Base-by-base conservation (phyloP, 2,888 invertebrate species). In the Ophioninae sp. region DNA sequence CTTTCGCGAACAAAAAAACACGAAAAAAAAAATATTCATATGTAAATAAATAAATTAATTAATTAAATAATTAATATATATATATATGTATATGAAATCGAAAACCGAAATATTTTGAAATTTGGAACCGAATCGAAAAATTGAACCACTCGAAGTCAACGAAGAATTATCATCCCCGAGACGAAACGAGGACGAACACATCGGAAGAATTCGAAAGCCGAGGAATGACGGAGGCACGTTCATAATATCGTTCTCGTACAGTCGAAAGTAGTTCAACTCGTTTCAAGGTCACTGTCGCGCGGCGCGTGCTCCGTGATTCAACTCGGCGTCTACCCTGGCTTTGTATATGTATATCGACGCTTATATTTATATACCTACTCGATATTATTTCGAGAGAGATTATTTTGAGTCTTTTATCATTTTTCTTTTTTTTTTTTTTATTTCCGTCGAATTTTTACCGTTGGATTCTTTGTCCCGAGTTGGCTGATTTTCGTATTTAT, bases 241-340 rank as follows among this genome's bases (percentile, higher is more conserved):
- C 73, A 44, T 59, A 59, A 71, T 76, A 72, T 64, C 59, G 71
- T 56, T 80, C 77, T 59, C 37, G 37, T 61, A 23, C 51, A 30
- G 78, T 51, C 75, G 76, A 85, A 79, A 82, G 84, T 82, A 79
- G 81, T 81, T 76, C 79, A 73, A 84, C 81, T 82, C 79, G 81
- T 85, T 77, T 85, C 87, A 87, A 87, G 87, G 86, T 87, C 87
- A 86, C 82, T 85, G 82, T 75, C 81, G 83, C 81, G 83, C 84
- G 83, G 83, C 86, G 86, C 83, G 86, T 79, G 74, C 68, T 76
- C 56, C 63, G 72, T 51, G 51, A 44, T 77, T 74, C 69, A 20
- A 79, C 65, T 74, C 41, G 64, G 20, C 39, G n/a, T 13, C 63
- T 61, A 20, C 13, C 78, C 63, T 61, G 63, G 10, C 56, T 61